These are phyloP conservation scores for Troides helena DNA, from an alignment of 2,888 invertebrate genomes.

Conservation along the genomic window DNA sequence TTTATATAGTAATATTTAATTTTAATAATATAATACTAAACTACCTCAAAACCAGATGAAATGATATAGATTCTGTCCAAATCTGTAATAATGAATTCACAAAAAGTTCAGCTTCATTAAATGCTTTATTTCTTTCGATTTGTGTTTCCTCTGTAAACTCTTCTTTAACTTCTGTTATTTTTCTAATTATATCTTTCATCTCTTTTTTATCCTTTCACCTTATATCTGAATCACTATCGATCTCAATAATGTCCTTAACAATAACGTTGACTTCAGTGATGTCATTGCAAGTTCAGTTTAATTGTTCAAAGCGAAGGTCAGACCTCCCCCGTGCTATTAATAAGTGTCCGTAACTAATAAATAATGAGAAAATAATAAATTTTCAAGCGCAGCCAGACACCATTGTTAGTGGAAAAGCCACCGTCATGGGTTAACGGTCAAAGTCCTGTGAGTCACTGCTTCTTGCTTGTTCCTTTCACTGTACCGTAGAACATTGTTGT, in stretches of 20 bases:
- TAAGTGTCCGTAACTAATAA: slow-evolving; percentile 12
- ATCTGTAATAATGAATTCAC: too few relatives aligned
- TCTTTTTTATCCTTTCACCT: too few relatives aligned
- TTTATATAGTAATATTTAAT: too few relatives aligned
- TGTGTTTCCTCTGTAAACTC: too few relatives aligned
- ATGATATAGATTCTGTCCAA: too few relatives aligned
- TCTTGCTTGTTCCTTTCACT: slow-evolving; percentile 35
- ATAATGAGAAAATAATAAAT: slow-evolving; percentile 32
- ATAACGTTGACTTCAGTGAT: neutral
- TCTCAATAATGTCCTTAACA: neutral
- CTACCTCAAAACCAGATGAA: too few relatives aligned
- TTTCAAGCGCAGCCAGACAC: slow-evolving; percentile 39
- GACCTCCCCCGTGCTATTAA: slow-evolving; percentile 15
- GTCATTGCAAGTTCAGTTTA: slow-evolving; percentile 1
- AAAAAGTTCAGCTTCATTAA: too few relatives aligned
- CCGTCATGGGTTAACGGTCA: slow-evolving; percentile 36
- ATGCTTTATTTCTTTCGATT: too few relatives aligned
- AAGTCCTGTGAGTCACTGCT: slow-evolving; percentile 39
- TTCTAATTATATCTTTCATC: too few relatives aligned
- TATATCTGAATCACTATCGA: too few relatives aligned
- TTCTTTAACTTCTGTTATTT: too few relatives aligned
- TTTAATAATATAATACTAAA: too few relatives aligned
- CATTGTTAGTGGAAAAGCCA: slow-evolving; percentile 37
- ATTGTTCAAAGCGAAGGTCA: slow-evolving; percentile 21
- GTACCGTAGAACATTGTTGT: slow-evolving; percentile 21